Percentiles rank a stretch among this genome's conserved stretches.
These are phyloP conservation scores for Orestias chungarensis DNA, from an alignment of 2,797 vertebrate genomes.

Conservation along the genomic window DNA sequence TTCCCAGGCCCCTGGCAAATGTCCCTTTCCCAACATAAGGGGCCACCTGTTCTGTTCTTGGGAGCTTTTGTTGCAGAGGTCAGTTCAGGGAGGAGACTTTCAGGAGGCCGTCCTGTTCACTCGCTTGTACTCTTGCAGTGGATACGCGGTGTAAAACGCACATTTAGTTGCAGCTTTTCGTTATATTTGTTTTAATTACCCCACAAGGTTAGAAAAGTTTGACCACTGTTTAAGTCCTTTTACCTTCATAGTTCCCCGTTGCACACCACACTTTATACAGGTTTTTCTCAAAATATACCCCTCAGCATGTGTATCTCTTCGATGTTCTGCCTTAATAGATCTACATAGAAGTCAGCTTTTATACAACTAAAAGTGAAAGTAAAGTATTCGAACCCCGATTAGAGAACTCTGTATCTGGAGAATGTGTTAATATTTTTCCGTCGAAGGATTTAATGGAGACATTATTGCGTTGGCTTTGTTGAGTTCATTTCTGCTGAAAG, in stretches of 20 bases:
- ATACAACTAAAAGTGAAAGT: background rate
- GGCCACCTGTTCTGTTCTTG: conserved; percentile 82
- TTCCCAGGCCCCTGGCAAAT: conserved; percentile 73
- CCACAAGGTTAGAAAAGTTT: background rate
- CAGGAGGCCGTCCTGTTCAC: conserved; percentile 67
- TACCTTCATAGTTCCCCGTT: background rate
- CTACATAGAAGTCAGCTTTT: background rate
- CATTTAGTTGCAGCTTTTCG: background rate
- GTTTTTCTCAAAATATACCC: background rate
- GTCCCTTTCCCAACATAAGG: conserved; percentile 73
- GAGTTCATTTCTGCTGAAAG: conserved; percentile 33
- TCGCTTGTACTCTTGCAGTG: conserved; percentile 48
- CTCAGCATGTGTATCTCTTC: background rate
- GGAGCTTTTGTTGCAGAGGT: conserved; percentile 80
- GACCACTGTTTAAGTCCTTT: background rate
- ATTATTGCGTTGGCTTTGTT: conserved; percentile 24
- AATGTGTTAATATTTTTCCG: background rate
- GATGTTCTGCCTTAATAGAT: background rate
- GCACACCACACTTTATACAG: background rate
- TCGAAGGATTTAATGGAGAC: conserved; percentile 3
- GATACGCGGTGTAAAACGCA: conserved; percentile 16
- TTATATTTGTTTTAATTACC: background rate
- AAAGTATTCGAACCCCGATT: background rate
- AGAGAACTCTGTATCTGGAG: background rate
- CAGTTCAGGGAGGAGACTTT: conserved; percentile 70